Base-by-base conservation (phyloP, 2,113 vertebrate species). In the Saimiri boliviensis region DNA sequence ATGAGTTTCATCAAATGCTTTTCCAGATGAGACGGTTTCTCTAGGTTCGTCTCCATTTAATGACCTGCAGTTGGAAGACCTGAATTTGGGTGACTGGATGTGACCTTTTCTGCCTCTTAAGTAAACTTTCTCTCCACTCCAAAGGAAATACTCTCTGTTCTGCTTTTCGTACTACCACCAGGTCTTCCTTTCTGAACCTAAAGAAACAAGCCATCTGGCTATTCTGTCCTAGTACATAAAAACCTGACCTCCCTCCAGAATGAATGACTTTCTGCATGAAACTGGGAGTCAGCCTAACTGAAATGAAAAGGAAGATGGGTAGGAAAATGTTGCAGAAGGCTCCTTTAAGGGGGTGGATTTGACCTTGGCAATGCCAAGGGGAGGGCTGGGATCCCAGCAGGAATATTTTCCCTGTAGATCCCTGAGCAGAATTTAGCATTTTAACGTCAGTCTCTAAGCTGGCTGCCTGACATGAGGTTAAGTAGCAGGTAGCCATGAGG, bases 121-220 rank as follows among this genome's bases (percentile, higher is more conserved):
- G 20, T 86, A 66, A 35, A 16, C 80, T 86, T 94, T 21, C 40
- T 86, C 68, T 92, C n/a, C n/a, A 27, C 13, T 74, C 47, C 45
- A 68, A 8, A 90, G 58, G 71, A 92, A 66, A 37, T 27, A 20
- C 20, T 71, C 66, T 27, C 35, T 68, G 1, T 85, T 87, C 40
- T 77, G 11, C 82, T 73, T 92, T 87, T 95, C 19, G 12, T 6
- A 47, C 30, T 40, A 40, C 47, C 91, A 49, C 37, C 52, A 80
- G 25, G 47, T 52, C 58, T 56, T 71, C 56, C 85, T 83, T 87
- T 70, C 30, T 8, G 6, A 54, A 35, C 66, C 66, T n/a, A 47
- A 77, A 47, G 86, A 92, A 90, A 89, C 25, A 92, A 56, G 52
- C 58, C 60, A 84, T 70, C 93, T 94, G 66, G 60, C n/a, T 91